phyloP scores from a whole-genome alignment of 2,888 invertebrate genomes.

The Cantharis lateralis region DNA sequence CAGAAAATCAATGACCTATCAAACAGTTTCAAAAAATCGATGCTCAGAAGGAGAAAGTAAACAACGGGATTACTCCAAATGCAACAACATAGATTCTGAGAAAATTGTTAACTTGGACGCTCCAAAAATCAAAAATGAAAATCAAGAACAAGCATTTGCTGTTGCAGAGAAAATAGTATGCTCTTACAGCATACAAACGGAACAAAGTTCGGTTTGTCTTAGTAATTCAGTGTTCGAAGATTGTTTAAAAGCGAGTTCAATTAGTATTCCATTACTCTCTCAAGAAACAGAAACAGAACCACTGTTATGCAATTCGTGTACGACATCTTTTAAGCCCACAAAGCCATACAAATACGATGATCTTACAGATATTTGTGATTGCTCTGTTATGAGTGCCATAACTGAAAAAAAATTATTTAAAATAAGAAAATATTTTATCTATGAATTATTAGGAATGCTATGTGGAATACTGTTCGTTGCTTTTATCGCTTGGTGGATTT shows the following conservation, averaged over 20 bases:
- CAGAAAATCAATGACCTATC: background rate
- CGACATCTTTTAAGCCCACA: background rate
- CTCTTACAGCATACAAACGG: background rate
- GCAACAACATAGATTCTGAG: background rate
- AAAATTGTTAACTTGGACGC: background rate
- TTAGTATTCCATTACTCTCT: background rate
- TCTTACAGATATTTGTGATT: background rate
- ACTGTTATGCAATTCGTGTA: background rate
- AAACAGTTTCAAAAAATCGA: background rate
- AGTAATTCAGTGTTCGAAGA: background rate
- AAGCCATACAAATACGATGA: background rate
- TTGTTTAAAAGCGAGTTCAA: background rate
- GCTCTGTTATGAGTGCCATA: background rate
- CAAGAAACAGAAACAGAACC: background rate
- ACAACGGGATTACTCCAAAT: too few species aligned
- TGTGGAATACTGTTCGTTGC: background rate
- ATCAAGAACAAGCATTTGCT: background rate
- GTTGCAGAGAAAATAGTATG: background rate
- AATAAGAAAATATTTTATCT: background rate
- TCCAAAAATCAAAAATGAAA: background rate
- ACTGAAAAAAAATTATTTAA: background rate
- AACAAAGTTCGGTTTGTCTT: background rate
- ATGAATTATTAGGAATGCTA: background rate
- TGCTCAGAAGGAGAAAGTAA: background rate
- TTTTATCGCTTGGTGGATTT: background rate